phyloP scores from a whole-genome alignment of 1,140 invertebrate species.

The Goniozus legneri region DNA sequence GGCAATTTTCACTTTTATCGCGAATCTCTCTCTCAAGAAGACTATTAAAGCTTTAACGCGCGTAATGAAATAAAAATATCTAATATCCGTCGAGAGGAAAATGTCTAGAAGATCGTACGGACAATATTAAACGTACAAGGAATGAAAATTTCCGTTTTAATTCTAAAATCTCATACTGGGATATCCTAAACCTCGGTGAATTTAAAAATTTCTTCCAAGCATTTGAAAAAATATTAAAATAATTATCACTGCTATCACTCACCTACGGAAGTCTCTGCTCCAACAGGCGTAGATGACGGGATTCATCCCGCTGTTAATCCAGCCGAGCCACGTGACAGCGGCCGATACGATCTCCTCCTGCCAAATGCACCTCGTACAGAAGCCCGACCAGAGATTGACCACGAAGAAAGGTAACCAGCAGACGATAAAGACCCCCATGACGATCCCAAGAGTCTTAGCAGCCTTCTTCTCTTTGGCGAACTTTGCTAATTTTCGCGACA shows the following conservation, averaged over 20 bases:
- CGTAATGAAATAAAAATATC: no score
- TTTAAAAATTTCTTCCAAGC: no score
- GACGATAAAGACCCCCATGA: conserved; percentile 97
- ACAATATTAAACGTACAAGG: no score
- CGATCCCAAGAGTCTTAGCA: conserved; percentile 89
- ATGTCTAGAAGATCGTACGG: not conserved
- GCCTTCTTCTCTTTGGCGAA: conserved; percentile 95
- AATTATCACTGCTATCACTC: no score
- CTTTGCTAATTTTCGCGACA: conserved; percentile 86
- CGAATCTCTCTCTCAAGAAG: no score
- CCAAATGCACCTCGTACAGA: conserved; percentile 83
- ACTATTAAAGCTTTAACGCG: no score
- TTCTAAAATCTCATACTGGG: no score
- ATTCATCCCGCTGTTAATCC: conserved; percentile 98
- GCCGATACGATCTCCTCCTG: conserved; percentile 88
- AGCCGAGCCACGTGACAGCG: conserved; percentile 96
- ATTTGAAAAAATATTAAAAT: no score
- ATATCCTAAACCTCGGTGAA: no score
- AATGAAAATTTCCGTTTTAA: no score
- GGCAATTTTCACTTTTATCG: no score
- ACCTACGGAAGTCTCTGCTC: conserved; percentile 94
- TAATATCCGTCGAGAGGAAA: not conserved
- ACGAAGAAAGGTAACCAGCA: conserved; percentile 99
- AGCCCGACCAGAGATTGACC: conserved; percentile 87
- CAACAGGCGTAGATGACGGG: conserved; percentile 96